These are phyloP conservation scores for Alviniconcha marisindica DNA, from an alignment of 1,140 invertebrate genomes.

Conservation along the genomic window DNA sequence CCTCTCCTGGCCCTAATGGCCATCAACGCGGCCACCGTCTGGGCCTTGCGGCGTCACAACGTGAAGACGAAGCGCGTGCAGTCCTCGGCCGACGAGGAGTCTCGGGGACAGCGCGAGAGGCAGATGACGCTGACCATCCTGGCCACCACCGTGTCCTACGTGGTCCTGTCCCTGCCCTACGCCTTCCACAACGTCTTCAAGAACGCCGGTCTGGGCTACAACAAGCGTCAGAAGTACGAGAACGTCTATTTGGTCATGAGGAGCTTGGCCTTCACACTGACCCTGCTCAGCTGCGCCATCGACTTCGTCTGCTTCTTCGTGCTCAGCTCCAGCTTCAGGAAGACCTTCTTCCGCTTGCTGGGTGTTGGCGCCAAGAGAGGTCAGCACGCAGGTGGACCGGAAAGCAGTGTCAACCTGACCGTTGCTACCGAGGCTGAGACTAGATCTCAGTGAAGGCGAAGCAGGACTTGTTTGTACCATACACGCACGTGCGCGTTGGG, in stretches of 20 bases:
- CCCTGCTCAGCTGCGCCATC: conserved; percentile 24
- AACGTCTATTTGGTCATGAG: conserved; percentile 16
- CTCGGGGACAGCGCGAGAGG: not conserved
- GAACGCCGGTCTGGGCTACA: not conserved
- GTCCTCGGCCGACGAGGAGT: not conserved
- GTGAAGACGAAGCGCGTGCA: not conserved
- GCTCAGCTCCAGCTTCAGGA: conserved; percentile 20
- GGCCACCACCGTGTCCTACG: not conserved
- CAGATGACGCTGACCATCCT: conserved; percentile 25
- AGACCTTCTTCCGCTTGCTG: not conserved
- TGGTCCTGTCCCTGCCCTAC: conserved; percentile 19
- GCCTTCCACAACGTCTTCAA: conserved; percentile 19
- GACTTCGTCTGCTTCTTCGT: conserved; percentile 19
- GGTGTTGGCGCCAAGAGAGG: not conserved
- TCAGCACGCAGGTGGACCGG: not conserved
- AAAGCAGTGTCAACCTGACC: not conserved
- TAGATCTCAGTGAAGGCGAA: not conserved
- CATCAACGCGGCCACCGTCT: not conserved
- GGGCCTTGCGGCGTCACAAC: conserved; percentile 32
- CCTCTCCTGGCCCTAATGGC: not conserved
- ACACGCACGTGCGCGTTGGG: too few species aligned
- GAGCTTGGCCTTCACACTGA: conserved; percentile 6
- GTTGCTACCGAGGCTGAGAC: not conserved
- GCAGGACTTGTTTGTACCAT: not conserved
- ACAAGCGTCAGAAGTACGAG: conserved; percentile 25